These are phyloP conservation scores for Tetramorium simillimum DNA, from an alignment of 1,140 invertebrate species.

Conservation along the genomic window DNA sequence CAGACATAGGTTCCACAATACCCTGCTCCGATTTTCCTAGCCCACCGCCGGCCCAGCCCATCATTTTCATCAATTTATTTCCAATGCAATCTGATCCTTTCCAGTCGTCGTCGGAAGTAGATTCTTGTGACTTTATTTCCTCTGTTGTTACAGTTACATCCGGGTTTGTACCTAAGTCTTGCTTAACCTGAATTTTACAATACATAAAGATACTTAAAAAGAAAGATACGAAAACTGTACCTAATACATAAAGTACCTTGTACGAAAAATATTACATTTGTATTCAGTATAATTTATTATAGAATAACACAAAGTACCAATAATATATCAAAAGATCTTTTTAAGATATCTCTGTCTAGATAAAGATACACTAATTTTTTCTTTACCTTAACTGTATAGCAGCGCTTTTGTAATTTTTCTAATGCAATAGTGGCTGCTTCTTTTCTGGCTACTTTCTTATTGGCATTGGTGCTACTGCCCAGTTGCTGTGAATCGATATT, in stretches of 20 bases:
- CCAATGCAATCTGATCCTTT: constrained; percentile 82
- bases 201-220: background rate
- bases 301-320: background rate
- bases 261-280: background rate
- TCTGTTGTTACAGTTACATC: constrained; percentile 53
- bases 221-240: background rate
- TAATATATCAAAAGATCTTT: background rate
- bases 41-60: constrained; percentile 93
- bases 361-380: background rate
- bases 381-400: constrained; percentile 86
- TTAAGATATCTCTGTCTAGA: background rate
- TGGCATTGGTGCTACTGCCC: constrained; percentile 73
- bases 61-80: constrained; percentile 90
- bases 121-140: constrained; percentile 37
- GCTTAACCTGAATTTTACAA: constrained; percentile 59
- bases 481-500: constrained; percentile 79
- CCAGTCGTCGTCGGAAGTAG: constrained; percentile 83
- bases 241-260: background rate
- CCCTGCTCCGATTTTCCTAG: constrained; percentile 90
- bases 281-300: background rate
- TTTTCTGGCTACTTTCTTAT: constrained; percentile 83
- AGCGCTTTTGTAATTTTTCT: constrained; percentile 82
- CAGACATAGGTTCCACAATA: constrained; percentile 87
- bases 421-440: constrained; percentile 82
- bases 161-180: background rate